Evolutionary conservation across 2,888 invertebrate genomes (phyloP), one percentile per base, ranked within the genome.

Genomic region (Gandaritis pyraliata): DNA sequence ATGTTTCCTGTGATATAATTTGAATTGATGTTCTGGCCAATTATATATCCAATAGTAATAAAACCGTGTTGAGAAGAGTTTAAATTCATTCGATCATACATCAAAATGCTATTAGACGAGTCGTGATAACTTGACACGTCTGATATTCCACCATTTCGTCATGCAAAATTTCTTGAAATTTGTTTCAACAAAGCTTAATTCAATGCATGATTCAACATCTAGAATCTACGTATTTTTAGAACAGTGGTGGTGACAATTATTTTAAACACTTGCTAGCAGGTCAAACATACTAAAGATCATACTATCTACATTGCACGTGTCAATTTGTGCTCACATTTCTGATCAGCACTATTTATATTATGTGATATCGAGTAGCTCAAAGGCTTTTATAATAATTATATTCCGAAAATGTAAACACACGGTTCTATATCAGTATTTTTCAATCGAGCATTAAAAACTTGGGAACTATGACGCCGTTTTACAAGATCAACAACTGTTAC

Each of bases 141-240:
- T 18, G 48, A 43, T 36, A 45, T 38, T 29, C 30, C 29, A 16
- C 12, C 16, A 49, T 23, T 36, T 58, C 46, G 45, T 50, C 23
- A 54, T 50, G 30, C 50, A 58, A 38, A 16, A 36, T 33, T 33
- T 49, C 38, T 38, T 29, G 3, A 15, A 38, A 47, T 7, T 0
- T 33, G 10, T 33, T 51, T 49, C 12, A 58, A 55, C 54, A 64
- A 52, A 62, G 38, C 59, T 47, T 55, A 47, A 65, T 51, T 43
- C 36, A 50, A 58, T 56, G 41, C 62, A 70, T 81, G 82, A 83
- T 77, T 83, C 81, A 82, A 74, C 64, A 69, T 71, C 71, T 72
- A 74, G 73, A 77, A 77, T 82, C 75, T 10, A 48, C 66, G 63
- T 85, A 86, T 82, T 80, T 86, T 85, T 82, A 84, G 80, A 78